Conservation (phyloP, 2,888 invertebrate genomes). For the Dicycla oo region DNA sequence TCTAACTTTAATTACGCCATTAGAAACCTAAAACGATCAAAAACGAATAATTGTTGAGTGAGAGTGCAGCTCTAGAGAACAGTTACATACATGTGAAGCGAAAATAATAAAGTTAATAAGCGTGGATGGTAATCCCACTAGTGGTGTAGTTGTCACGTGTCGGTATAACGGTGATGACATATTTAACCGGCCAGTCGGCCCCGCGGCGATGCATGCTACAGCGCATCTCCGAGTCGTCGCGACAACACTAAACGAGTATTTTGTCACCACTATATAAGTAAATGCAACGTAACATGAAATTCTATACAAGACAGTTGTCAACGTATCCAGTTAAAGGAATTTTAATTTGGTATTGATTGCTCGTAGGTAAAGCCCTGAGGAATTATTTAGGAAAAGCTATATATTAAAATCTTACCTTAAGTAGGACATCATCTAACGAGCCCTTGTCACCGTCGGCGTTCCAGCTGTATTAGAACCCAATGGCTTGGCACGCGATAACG, state of each 20-base stretch:
- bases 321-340: conserved; percentile 20
- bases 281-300: conserved; percentile 61
- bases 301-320: conserved; percentile 27
- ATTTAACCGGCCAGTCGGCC: conserved; percentile 74
- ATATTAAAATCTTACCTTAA: background rate
- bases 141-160: conserved; percentile 67
- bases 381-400: background rate
- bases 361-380: conserved; percentile 2
- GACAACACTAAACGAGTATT: conserved; percentile 65
- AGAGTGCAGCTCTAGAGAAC: conserved; percentile 43
- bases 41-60: conserved; percentile 18
- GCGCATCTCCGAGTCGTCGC: conserved; percentile 60
- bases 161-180: conserved; percentile 83
- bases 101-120: conserved; percentile 65
- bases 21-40: conserved; percentile 11
- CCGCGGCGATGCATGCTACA: conserved; percentile 60
- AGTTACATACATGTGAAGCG: conserved; percentile 58
- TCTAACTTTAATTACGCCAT: conserved; percentile 32
- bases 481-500: too few species aligned
- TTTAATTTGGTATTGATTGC: conserved; percentile 14
- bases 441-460: too few species aligned
- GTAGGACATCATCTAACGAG: too few species aligned
- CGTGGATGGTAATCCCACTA: conserved; percentile 59
- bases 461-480: too few species aligned
- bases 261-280: conserved; percentile 64